Percentiles rank a stretch among this genome's conserved stretches.
These are phyloP conservation scores for Bombus vancouverensis DNA, from an alignment of 1,140 invertebrate genomes.

Conservation along the genomic window DNA sequence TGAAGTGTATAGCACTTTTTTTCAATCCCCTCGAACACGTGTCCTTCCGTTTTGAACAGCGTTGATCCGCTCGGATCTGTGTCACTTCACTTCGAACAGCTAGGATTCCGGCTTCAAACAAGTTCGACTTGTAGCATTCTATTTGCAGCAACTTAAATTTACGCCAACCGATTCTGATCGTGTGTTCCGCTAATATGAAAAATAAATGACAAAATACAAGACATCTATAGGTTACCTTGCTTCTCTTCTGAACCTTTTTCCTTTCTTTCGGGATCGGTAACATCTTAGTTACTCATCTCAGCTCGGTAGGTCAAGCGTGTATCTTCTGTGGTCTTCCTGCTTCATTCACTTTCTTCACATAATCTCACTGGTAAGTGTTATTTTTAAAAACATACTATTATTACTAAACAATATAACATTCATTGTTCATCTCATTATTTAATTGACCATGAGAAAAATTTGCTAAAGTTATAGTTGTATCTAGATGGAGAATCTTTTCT, in stretches of 20 bases:
- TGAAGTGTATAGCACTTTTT: neutral
- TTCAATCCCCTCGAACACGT: neutral
- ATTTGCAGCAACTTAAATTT: slow-evolving; percentile 19
- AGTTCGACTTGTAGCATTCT: neutral
- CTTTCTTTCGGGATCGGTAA: slow-evolving; percentile 38
- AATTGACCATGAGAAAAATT: neutral
- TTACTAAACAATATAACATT: neutral
- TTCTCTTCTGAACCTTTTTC: slow-evolving; percentile 34
- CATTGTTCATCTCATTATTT: neutral
- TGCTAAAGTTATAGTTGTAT: no score
- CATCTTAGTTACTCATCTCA: slow-evolving; percentile 31
- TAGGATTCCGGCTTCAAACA: neutral
- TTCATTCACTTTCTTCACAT: slow-evolving; percentile 10
- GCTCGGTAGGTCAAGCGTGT: slow-evolving; percentile 7
- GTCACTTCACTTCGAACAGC: neutral
- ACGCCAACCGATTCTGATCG: neutral
- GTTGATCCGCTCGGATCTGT: neutral
- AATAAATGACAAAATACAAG: neutral
- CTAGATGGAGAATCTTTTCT: neutral
- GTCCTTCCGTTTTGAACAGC: neutral
- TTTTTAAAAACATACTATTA: neutral
- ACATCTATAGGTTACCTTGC: no score
- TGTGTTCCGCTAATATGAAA: no score
- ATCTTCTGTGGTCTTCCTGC: no score
- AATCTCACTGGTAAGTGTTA: neutral